These are phyloP conservation scores for Protonemura montana DNA, from an alignment of 2,888 invertebrate genomes.

Conservation along the genomic window DNA sequence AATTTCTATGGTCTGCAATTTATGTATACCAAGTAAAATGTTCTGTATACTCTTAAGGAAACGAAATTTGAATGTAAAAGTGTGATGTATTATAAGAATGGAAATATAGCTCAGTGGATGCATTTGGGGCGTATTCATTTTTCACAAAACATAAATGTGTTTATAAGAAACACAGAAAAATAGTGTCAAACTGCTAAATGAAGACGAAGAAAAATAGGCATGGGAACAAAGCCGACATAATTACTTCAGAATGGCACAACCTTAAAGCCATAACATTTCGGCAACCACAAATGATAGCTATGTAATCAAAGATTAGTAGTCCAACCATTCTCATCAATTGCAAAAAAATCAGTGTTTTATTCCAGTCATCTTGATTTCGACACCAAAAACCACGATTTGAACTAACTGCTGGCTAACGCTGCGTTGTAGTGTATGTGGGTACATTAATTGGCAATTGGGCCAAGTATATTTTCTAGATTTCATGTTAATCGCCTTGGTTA, in stretches of 20 bases:
- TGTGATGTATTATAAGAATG: too few species aligned
- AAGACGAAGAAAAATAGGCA: too few species aligned
- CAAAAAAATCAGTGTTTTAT: not conserved
- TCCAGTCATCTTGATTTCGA: not conserved
- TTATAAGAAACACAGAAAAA: too few species aligned
- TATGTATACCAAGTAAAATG: not conserved
- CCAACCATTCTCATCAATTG: not conserved
- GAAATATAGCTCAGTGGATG: too few species aligned
- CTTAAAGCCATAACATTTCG: not conserved
- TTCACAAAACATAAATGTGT: not conserved
- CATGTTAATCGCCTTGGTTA: slow-evolving; percentile 4
- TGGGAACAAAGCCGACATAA: not conserved
- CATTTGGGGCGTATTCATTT: not conserved
- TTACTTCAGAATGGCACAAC: not conserved
- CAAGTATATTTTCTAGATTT: not conserved
- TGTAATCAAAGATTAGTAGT: slow-evolving; percentile 4
- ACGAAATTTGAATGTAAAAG: not conserved
- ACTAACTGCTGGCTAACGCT: not conserved
- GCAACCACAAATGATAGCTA: not conserved
- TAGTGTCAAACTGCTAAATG: too few species aligned
- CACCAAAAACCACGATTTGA: not conserved
- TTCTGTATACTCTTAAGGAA: not conserved
- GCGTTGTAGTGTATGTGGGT: not conserved
- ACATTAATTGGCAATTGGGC: slow-evolving; percentile 12
- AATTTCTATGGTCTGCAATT: not conserved